Evolutionary conservation across 2,888 invertebrate species (phyloP).

Genomic region (Stenotaenia linearis): DNA sequence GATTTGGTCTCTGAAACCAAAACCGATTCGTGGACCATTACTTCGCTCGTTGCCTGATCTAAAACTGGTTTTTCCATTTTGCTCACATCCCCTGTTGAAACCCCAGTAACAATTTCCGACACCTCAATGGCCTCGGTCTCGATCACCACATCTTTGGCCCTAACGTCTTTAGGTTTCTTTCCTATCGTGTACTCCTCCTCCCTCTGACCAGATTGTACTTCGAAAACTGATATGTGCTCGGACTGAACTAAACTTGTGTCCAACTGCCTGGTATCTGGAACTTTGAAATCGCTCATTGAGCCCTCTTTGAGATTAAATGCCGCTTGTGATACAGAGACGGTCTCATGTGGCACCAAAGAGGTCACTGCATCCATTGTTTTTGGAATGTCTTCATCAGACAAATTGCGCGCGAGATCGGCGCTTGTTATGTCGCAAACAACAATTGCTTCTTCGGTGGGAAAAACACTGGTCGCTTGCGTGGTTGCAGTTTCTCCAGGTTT

Average conservation of each 20-base stretch:
- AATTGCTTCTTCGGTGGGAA: slow-evolving; percentile 15
- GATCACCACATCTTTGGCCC: slow-evolving; percentile 13
- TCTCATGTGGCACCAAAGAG: slow-evolving; percentile 33
- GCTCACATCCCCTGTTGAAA: background rate
- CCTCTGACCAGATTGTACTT: slow-evolving; percentile 37
- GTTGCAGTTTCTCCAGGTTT: slow-evolving; percentile 17
- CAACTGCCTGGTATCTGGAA: background rate
- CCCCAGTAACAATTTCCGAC: slow-evolving; percentile 26
- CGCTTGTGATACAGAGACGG: slow-evolving; percentile 31
- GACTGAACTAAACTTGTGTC: background rate
- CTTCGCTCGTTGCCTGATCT: slow-evolving; percentile 26
- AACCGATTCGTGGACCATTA: slow-evolving; percentile 58
- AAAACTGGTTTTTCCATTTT: background rate
- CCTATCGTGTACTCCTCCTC: slow-evolving; percentile 4
- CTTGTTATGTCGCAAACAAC: background rate
- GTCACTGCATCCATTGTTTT: slow-evolving; percentile 13
- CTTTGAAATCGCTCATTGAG: background rate
- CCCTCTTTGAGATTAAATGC: slow-evolving; percentile 30
- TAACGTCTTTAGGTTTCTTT: background rate
- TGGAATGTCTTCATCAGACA: slow-evolving; percentile 16
- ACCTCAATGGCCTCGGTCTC: slow-evolving; percentile 31
- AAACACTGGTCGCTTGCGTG: slow-evolving; percentile 34
- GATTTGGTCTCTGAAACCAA: slow-evolving; percentile 58
- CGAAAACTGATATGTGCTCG: slow-evolving; percentile 40
- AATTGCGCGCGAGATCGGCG: background rate